phyloP scores from a whole-genome alignment of 2,888 invertebrate species.

The Microchrysa polita region DNA sequence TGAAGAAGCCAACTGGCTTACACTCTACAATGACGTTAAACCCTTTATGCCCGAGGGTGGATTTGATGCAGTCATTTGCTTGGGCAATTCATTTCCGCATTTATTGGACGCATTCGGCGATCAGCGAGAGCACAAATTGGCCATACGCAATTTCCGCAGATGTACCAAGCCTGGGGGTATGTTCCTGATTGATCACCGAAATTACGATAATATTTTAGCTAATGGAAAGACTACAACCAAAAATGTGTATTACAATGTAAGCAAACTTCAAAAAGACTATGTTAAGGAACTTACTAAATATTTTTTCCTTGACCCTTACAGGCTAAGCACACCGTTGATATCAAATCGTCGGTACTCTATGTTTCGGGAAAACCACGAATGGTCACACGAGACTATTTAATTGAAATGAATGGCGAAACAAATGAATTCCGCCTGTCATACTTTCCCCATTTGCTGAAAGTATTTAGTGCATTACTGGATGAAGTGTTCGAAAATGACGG shows the following conservation, averaged over 20 bases:
- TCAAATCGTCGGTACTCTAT: constrained; percentile 84
- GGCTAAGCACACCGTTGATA: constrained; percentile 83
- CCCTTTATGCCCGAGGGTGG: constrained; percentile 68
- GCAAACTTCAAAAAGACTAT: no score
- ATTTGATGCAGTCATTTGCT: constrained; percentile 89
- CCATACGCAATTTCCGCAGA: constrained; percentile 80
- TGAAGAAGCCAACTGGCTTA: constrained; percentile 92
- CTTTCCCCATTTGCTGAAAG: constrained; percentile 81
- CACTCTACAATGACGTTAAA: constrained; percentile 77
- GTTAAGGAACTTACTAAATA: constrained; percentile 10
- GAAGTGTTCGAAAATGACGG: constrained; percentile 73
- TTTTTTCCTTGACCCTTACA: constrained; percentile 61
- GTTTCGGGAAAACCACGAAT: constrained; percentile 79
- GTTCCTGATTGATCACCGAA: constrained; percentile 87
- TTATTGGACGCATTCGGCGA: constrained; percentile 82
- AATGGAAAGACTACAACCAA: constrained; percentile 81
- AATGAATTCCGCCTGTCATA: constrained; percentile 89
- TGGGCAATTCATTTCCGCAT: constrained; percentile 93
- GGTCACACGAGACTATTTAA: constrained; percentile 84
- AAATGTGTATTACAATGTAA: constrained; percentile 90
- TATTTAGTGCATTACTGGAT: constrained; percentile 76
- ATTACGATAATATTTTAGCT: constrained; percentile 84
- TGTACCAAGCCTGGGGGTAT: constrained; percentile 88
- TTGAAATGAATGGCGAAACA: constrained; percentile 68
- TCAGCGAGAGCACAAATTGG: constrained; percentile 81